Evolutionary conservation across 1,140 invertebrate species (phyloP).

Genomic region (Trissolcus basalis): DNA sequence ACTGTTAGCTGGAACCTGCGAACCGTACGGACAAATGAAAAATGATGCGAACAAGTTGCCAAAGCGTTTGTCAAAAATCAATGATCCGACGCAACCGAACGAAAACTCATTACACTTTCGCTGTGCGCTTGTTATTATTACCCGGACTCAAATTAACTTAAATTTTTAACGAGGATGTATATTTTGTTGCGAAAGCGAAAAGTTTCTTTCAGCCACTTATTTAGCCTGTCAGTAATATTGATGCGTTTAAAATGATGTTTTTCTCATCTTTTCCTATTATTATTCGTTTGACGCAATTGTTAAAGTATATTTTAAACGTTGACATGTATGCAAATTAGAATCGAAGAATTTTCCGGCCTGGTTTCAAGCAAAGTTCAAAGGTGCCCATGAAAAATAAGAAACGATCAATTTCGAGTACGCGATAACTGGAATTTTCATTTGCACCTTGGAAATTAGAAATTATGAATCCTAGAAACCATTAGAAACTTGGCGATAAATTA

Average conservation of each 20-base stretch:
- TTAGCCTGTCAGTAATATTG: constrained; percentile 1
- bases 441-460: constrained; percentile 23
- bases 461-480: not conserved
- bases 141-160: constrained; percentile 12
- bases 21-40: constrained; percentile 3
- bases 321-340: too few relatives aligned
- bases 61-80: constrained; percentile 17
- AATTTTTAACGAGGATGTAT: constrained; percentile 11
- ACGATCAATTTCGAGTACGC: not conserved
- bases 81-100: constrained; percentile 12
- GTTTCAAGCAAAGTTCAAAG: too few relatives aligned
- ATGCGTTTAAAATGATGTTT: not conserved
- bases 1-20: not conserved
- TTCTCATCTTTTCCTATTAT: not conserved
- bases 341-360: too few relatives aligned
- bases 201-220: not conserved
- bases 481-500: too few relatives aligned
- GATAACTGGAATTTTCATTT: constrained; percentile 18
- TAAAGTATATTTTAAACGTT: too few relatives aligned
- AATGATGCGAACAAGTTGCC: constrained; percentile 3
- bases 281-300: too few relatives aligned
- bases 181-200: constrained; percentile 26
- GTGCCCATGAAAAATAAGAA: constrained; percentile 2
- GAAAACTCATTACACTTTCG: constrained; percentile 23
- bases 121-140: constrained; percentile 3